Percentiles rank a stretch among this genome's conserved stretches.
Evolutionary conservation across 1,140 invertebrate species (phyloP).

Genomic region (Antheraea mylitta): DNA sequence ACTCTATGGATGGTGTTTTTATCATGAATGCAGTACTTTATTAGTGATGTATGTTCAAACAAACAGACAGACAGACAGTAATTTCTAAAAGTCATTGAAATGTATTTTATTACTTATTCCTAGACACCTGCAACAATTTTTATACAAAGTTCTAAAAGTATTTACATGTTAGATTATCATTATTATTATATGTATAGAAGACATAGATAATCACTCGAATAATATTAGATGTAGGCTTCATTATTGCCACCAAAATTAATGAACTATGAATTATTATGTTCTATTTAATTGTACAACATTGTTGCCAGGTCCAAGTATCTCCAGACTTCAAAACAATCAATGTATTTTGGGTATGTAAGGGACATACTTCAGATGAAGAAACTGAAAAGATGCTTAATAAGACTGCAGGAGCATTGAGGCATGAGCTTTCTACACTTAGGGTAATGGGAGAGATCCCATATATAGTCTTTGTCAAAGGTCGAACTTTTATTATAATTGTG

Average conservation of each 20-base stretch:
- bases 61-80: too few species aligned
- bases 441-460: constrained; percentile 86
- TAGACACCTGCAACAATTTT: too few species aligned
- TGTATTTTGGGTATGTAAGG: constrained; percentile 84
- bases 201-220: too few species aligned
- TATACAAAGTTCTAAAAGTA: too few species aligned
- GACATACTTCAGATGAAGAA: constrained; percentile 55
- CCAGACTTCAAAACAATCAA: constrained; percentile 82
- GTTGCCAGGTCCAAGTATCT: constrained; percentile 80
- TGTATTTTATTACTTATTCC: too few species aligned
- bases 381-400: constrained; percentile 79
- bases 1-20: too few species aligned
- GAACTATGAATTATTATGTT: background rate
- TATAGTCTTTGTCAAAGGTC: constrained; percentile 85
- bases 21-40: too few species aligned
- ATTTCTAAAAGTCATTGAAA: too few species aligned
- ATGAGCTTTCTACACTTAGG: constrained; percentile 83
- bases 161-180: too few species aligned
- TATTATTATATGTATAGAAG: too few species aligned
- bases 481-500: background rate
- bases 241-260: too few species aligned
- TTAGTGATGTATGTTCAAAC: too few species aligned
- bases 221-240: background rate
- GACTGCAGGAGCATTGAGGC: constrained; percentile 79
- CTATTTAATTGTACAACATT: background rate